Base-by-base conservation (phyloP, 2,797 vertebrate species). In the Poecilia wingei region DNA sequence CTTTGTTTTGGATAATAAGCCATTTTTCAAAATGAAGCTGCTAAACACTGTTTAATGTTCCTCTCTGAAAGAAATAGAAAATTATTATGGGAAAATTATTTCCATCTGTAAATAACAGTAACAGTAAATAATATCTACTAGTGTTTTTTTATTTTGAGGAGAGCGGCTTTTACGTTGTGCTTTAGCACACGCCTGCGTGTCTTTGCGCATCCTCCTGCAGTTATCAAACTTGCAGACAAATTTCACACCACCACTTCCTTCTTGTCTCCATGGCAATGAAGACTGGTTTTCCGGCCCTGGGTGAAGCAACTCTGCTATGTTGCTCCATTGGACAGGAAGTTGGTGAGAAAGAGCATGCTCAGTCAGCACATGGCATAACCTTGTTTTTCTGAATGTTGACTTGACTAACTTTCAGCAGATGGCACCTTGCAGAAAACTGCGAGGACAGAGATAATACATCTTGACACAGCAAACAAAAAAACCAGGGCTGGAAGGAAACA, bases 201-300 rank as follows among this genome's bases (percentile, higher is more conserved):
- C 79, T 82, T 88, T 75, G 70, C 49, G 87, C 81, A 89, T 94
- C 90, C 86, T 87, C 59, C 78, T 88, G 82, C 86, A 91, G 81
- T 80, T 84, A 88, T 88, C 88, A 90, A 80, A 84, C 77, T 87
- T 79, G 84, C 91, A 90, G 88, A 92, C 87, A 90, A 39, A 91
- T 94, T 95, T 95, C 88, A 93, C 89, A 95, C 90, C 83, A 91
- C 93, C 88, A 86, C 93, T 95, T 96, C 96, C 96, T 95, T 95
- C 94, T 93, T 87, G 93, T 96, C 88, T 91, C 95, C 93, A 95
- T 95, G 92, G 95, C 85, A 91, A 95, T 86, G 3, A 84, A 78
- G 81, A 86, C 81, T 90, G 77, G 90, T 90, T 94, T 95, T 94
- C 93, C 92, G 92, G 91, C 89, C 77, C 55, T 84, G 82, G 82